Evolutionary conservation across 2,797 vertebrate genomes (phyloP), one percentile per base, ranked within the genome.

Genomic region (Ispidina picta): DNA sequence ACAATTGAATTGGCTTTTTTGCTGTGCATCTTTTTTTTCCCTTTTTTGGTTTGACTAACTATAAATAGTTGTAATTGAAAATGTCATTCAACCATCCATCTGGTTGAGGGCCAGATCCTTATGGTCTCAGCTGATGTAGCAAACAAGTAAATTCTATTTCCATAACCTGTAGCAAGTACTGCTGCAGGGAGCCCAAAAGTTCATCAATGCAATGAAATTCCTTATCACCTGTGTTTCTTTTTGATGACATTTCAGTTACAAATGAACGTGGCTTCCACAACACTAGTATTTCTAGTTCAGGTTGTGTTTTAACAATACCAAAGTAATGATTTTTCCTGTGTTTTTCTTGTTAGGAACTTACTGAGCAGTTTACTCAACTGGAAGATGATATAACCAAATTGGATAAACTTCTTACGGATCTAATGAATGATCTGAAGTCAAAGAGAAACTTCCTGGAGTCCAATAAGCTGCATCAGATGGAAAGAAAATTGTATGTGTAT

Each of bases 401-500:
- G 72, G 98, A 98, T 92, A 88, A 89, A 64, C 94, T 98, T 58
- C 97, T 99, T 95, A 95, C 96, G 78, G 98, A 98, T 90, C 96
- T 98, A 93, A 97, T 98, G 91, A 97, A 96, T 74, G 98, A 99
- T 65, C 90, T 99, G 77, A 98, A 98, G 95, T 91, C 92, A 23
- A 99, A 99, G 96, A 98, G 97, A 63, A 98, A 97, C 51, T 94
- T 98, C 91, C 95, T 99, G 80, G 97, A 98, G 74, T 98, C 97
- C 80, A 98, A 95, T 89, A 95, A 97, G 75, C 93, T 97, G 37
- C 97, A 97, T 76, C 97, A 97, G 88, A 97, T 97, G 83, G 98
- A 99, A 96, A 98, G 98, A 97, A 97, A 98, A 39, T 96, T 99
- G 59, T 99, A 99, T 75, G 93, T 98, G 49, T 97, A 98, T 96